Evolutionary conservation across 2,888 invertebrate species (phyloP).

Genomic region (Drosophila picticornis): DNA sequence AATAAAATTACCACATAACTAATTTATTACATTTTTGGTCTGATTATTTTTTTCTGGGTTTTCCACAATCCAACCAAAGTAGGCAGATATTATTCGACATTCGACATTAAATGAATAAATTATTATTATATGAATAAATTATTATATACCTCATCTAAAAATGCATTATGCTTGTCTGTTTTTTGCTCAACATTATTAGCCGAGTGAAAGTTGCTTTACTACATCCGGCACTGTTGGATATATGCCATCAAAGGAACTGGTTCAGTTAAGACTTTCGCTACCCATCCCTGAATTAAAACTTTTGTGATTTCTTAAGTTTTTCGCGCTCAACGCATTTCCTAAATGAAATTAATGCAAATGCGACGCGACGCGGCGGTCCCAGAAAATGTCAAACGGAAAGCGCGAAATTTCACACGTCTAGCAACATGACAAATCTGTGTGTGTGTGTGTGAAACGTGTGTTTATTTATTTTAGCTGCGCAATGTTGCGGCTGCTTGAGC

Average conservation of each 20-base stretch:
- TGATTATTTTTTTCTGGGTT: background rate
- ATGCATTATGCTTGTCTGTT: background rate
- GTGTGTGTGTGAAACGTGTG: slow-evolving; percentile 10
- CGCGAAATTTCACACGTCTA: slow-evolving; percentile 53
- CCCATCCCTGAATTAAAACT: slow-evolving; percentile 21
- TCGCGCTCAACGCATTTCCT: slow-evolving; percentile 52
- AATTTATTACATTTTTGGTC: background rate
- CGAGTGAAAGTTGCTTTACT: background rate
- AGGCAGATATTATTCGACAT: no score
- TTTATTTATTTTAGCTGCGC: slow-evolving; percentile 54
- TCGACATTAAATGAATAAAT: background rate
- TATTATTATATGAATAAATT: background rate
- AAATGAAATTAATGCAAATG: slow-evolving; percentile 70
- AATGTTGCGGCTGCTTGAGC: slow-evolving; percentile 50
- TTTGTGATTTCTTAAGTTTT: slow-evolving; percentile 36
- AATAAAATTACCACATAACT: background rate
- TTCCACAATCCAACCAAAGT: background rate
- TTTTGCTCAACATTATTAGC: background rate
- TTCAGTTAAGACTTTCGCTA: slow-evolving; percentile 3
- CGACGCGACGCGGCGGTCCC: slow-evolving; percentile 30
- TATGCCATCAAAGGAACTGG: background rate
- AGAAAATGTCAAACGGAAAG: slow-evolving; percentile 50
- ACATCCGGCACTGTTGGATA: background rate
- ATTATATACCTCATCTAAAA: background rate
- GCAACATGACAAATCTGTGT: slow-evolving; percentile 8